A percentile compares a stretch with the other conserved stretches of the same genome.
Evolutionary conservation across 1,140 invertebrate genomes (phyloP).

Genomic region (Heliconius melpomene): DNA sequence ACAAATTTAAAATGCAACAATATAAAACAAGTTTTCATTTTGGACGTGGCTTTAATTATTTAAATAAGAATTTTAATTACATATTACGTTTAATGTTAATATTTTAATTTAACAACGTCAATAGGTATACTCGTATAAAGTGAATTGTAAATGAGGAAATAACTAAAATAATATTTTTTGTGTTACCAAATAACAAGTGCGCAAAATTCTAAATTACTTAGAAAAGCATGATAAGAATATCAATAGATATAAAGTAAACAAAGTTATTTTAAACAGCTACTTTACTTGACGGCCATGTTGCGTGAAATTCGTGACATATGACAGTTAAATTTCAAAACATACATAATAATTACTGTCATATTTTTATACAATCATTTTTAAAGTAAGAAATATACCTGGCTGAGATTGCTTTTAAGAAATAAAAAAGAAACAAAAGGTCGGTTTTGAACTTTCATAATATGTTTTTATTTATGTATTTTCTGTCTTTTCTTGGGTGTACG

Average conservation of each 20-base stretch:
- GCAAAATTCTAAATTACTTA: conserved; percentile 18
- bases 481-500: too few relatives aligned
- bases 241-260: conserved; percentile 7
- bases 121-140: background rate
- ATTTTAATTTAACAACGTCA: background rate
- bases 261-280: conserved; percentile 22
- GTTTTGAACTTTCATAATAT: too few relatives aligned
- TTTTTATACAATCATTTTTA: background rate
- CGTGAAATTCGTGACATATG: conserved; percentile 1
- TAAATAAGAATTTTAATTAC: background rate
- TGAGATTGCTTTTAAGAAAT: too few relatives aligned
- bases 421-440: too few relatives aligned
- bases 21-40: background rate
- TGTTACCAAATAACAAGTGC: background rate
- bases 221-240: conserved; percentile 21
- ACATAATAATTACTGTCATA: background rate
- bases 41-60: background rate
- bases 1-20: background rate
- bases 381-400: background rate
- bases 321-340: background rate
- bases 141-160: background rate
- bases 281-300: conserved; percentile 25
- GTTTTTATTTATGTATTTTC: too few relatives aligned
- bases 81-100: background rate
- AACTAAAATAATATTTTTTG: background rate